Evolutionary conservation across 2,888 invertebrate species (phyloP).

Genomic region (Drosophila rubida): DNA sequence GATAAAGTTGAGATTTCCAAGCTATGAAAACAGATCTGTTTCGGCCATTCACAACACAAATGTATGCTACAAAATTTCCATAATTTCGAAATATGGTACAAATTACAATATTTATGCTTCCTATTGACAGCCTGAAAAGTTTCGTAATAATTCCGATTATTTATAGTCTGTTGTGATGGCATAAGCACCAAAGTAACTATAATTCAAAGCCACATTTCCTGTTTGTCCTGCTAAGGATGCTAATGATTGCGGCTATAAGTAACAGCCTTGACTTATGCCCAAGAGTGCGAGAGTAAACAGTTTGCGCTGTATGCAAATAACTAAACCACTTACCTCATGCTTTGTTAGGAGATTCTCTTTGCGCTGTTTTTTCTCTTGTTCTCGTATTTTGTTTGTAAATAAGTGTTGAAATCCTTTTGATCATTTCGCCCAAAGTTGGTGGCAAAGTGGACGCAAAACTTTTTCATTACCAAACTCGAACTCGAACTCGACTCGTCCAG

Average conservation of each 20-base stretch:
- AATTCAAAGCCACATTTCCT: neutral
- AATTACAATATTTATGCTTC: too few species aligned
- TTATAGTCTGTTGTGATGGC: neutral
- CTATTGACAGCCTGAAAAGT: too few species aligned
- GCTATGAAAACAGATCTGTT: neutral
- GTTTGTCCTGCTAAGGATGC: neutral
- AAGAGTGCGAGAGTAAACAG: neutral
- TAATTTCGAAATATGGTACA: neutral
- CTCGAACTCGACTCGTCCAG: neutral
- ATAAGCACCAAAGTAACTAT: neutral
- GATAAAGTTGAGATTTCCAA: conserved; percentile 2
- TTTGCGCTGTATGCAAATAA: conserved; percentile 8
- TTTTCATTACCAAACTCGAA: conserved; percentile 47
- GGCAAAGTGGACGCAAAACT: conserved; percentile 37
- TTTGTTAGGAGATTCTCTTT: neutral
- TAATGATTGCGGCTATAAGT: conserved; percentile 3
- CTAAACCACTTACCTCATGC: conserved; percentile 22
- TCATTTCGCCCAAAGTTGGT: conserved; percentile 43
- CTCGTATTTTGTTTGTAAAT: conserved; percentile 5
- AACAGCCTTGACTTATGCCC: conserved; percentile 1
- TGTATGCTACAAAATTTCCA: neutral
- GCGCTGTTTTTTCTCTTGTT: neutral
- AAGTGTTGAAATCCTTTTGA: conserved; percentile 33
- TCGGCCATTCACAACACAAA: neutral
- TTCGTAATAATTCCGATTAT: neutral